Percentiles rank a stretch among this genome's conserved stretches.
These are phyloP conservation scores for Catharus bicknelli DNA, from an alignment of 2,113 vertebrate genomes.

Conservation along the genomic window DNA sequence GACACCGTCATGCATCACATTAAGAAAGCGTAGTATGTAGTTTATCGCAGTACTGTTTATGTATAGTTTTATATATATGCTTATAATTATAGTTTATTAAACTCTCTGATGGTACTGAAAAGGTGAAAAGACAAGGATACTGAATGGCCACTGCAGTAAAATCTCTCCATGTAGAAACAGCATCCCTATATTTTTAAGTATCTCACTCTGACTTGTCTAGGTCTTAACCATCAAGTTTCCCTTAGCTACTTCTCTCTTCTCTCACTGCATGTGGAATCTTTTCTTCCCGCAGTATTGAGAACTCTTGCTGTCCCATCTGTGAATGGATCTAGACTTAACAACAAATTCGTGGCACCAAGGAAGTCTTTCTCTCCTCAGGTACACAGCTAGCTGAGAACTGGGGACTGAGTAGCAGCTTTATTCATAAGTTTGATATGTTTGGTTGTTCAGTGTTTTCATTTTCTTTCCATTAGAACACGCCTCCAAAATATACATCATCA, in stretches of 20 bases:
- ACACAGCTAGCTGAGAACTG: not conserved
- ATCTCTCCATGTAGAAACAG: not conserved
- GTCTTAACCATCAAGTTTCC: not conserved
- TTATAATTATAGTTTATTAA: too few species aligned
- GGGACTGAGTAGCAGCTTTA: not conserved
- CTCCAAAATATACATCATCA: not conserved
- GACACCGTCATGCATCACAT: not conserved
- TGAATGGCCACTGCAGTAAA: not conserved
- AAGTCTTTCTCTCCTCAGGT: not conserved
- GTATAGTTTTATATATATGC: too few species aligned
- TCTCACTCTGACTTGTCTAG: not conserved
- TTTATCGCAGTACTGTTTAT: too few species aligned
- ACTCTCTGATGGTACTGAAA: not conserved
- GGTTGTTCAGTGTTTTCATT: not conserved
- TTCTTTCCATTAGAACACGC: not conserved
- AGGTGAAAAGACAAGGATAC: not conserved
- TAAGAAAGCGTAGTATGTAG: not conserved
- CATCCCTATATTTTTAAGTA: not conserved
- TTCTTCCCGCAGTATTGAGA: not conserved
- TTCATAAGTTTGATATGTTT: not conserved
- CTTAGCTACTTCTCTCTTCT: not conserved
- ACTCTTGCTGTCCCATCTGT: not conserved
- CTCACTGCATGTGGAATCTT: not conserved
- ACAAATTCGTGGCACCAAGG: rapidly evolving
- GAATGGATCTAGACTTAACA: not conserved